Evolutionary conservation across 2,797 vertebrate species (phyloP), one percentile per base, ranked within the genome.

Genomic region (Macropodus opercularis): DNA sequence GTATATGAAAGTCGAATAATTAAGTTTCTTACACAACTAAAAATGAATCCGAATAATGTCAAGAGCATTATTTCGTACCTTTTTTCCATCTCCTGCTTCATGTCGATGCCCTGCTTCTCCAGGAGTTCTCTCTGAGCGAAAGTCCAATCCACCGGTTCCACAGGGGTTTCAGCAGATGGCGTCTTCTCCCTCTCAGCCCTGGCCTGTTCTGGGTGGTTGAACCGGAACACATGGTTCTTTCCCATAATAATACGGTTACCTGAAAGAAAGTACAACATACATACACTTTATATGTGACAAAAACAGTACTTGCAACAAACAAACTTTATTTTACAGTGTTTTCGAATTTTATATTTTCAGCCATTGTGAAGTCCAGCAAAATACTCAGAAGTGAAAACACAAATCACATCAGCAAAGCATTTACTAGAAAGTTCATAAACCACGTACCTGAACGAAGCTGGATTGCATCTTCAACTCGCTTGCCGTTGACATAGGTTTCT

Each of bases 41-140:
- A 42, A 32, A 50, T 12, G 0, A 0, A 17, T 13, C 18, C 3
- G 36, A 14, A 53, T 13, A 32, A 3, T 41, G 0, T 14, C 0
- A 19, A 39, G 0, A 14, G 9, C 5, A 43, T 17, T n/a, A 21
- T 10, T 31, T 5, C 3, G 1, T 75, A 99, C 98, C 97, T 93
- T 91, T 99, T 99, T 85, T 99, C 98, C 98, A 99, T 99, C 87
- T 99, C 98, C 69, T 99, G 98, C 68, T 99, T 99, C 98, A 99
- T 99, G 89, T 99, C 98, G 17, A 99, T 99, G 58, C 98, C 98
- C 72, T 99, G 98, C 72, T 99, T 99, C 88, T 99, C 98, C 69
- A 99, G 89, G 49, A 99, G 93, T 77, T 99, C 98, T 36, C 98
- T 92, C 91, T 99, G 98, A 61, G 98, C 98, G 83, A 99, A 99